Percentiles rank a stretch among this genome's conserved stretches.
phyloP scores from a whole-genome alignment of 1,140 invertebrate genomes.

The Scaptomyza hsui region DNA sequence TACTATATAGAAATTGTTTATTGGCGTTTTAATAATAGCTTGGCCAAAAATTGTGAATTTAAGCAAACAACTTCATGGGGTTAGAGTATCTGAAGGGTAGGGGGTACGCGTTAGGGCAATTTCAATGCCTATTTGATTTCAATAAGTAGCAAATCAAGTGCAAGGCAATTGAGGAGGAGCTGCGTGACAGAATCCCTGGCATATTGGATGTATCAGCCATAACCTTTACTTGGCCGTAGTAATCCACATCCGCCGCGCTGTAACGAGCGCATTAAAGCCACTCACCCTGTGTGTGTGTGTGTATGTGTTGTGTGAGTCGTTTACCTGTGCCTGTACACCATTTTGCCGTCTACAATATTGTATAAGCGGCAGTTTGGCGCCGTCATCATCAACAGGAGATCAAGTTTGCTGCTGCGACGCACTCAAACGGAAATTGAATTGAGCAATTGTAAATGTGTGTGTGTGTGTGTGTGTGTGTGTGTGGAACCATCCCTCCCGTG shows the following conservation, averaged over 20 bases:
- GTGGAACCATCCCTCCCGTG: conserved; percentile 1
- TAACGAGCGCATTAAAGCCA: conserved; percentile 78
- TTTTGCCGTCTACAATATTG: conserved; percentile 37
- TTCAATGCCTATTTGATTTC: conserved; percentile 66
- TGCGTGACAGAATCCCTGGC: conserved; percentile 15
- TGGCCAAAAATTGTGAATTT: neutral
- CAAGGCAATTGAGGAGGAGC: conserved; percentile 41
- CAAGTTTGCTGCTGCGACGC: conserved; percentile 58
- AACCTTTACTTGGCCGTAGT: conserved; percentile 3
- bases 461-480: conserved; percentile 6
- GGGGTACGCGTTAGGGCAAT: conserved; percentile 21
- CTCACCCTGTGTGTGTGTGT: conserved; percentile 61
- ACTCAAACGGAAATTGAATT: conserved; percentile 83
- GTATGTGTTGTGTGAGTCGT: neutral
- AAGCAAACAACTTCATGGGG: neutral
- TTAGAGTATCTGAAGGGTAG: neutral
- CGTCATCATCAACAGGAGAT: conserved; percentile 74
- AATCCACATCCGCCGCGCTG: conserved; percentile 54
- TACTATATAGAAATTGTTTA: too few relatives aligned
- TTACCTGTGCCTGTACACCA: neutral
- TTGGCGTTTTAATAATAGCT: too few relatives aligned
- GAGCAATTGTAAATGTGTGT: conserved; percentile 74
- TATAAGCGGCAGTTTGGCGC: conserved; percentile 68
- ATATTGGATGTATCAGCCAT: conserved; percentile 12
- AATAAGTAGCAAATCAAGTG: conserved; percentile 80